Evolutionary conservation across 2,113 vertebrate genomes (phyloP), one percentile per base, ranked within the genome.

Genomic region (Paramisgurnus dabryanus): DNA sequence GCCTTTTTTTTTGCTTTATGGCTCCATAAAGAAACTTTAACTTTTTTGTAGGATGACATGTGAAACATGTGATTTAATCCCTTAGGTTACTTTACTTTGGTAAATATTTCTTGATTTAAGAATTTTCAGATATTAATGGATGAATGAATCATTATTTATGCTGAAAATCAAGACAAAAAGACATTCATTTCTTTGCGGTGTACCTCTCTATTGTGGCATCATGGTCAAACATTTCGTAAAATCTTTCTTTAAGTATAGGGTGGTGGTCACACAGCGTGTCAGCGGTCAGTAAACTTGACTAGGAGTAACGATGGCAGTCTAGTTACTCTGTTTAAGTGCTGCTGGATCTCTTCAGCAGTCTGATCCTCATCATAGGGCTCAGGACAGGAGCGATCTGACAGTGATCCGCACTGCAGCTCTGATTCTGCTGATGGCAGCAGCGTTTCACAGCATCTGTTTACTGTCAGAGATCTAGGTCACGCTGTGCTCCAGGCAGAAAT

Each of bases 381-480:
- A 88, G 10, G 83, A 84, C 85, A 87, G 89, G 89, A 85, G 87
- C 12, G 88, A 93, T 85, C 83, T 90, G 93, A 95, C 93, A 93
- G 88, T 91, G 91, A 93, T 93, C 89, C 90, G 78, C 84, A 69
- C 66, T 80, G 84, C 67, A 86, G 88, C 83, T 86, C 88, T 88
- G 86, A 82, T 91, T 92, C 88, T 91, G 90, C 88, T 58, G 76
- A 91, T 83, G 90, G 85, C 83, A 92, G 90, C 91, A 92, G 85
- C 85, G 85, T 17, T 81, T 89, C 77, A 81, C 49, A 1, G 78
- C 91, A 88, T 88, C 87, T 90, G 87, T 90, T 17, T 76, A 85
- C 87, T 82, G 86, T 89, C 84, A 88, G 91, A 88, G 88, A 92
- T 91, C 90, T 91, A 89, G 88, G 90, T 90, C 91, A 91, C 87